phyloP scores from a whole-genome alignment of 2,888 invertebrate genomes.

The Platycnemis pennipes region DNA sequence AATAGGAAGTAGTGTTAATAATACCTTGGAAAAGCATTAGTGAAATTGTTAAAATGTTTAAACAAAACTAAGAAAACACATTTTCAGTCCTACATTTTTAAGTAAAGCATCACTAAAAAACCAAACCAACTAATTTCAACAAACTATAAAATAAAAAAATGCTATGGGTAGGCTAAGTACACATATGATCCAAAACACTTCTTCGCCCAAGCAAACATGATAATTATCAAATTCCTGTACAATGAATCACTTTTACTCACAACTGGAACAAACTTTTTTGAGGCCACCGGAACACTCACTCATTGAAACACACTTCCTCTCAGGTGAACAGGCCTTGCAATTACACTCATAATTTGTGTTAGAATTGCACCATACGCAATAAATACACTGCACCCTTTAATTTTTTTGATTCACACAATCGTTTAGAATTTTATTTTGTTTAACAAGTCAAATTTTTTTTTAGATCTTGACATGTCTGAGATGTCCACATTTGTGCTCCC shows the following conservation, averaged over 20 bases:
- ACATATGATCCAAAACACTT: slow-evolving; percentile 41
- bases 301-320: slow-evolving; percentile 7
- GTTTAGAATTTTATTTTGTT: slow-evolving; percentile 65
- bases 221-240: slow-evolving; percentile 41
- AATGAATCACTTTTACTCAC: slow-evolving; percentile 55
- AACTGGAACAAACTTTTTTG: slow-evolving; percentile 21
- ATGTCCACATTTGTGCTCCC: slow-evolving; percentile 47
- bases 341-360: slow-evolving; percentile 53
- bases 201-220: slow-evolving; percentile 41
- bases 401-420: slow-evolving; percentile 63
- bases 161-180: slow-evolving; percentile 33
- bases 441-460: slow-evolving; percentile 60
- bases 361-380: slow-evolving; percentile 63
- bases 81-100: slow-evolving; percentile 51
- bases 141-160: slow-evolving; percentile 26
- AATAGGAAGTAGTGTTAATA: slow-evolving; percentile 54
- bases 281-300: slow-evolving; percentile 48
- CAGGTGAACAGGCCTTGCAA: slow-evolving; percentile 52
- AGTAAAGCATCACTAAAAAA: slow-evolving; percentile 54
- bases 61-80: slow-evolving; percentile 26
- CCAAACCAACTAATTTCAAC: slow-evolving; percentile 32
- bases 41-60: slow-evolving; percentile 43
- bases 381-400: slow-evolving; percentile 64
- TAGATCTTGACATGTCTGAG: slow-evolving; percentile 42
- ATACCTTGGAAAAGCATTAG: slow-evolving; percentile 28